These are phyloP conservation scores for Eupeodes corollae DNA, from an alignment of 1,140 invertebrate species.

Conservation along the genomic window DNA sequence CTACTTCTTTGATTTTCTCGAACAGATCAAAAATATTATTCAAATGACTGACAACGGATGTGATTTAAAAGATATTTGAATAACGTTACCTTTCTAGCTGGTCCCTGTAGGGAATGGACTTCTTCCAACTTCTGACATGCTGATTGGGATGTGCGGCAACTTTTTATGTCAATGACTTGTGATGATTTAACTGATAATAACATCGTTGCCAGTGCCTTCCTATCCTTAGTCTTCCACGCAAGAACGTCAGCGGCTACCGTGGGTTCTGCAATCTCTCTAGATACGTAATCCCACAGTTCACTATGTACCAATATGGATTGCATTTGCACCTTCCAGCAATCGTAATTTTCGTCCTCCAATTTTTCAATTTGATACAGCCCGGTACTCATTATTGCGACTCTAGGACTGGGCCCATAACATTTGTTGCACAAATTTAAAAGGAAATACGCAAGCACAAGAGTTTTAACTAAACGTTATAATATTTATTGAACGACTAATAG, in stretches of 20 bases:
- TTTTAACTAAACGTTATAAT: no score
- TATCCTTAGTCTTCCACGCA: not conserved
- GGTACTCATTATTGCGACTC: not conserved
- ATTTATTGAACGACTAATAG: no score
- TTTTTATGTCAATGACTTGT: conserved; percentile 1
- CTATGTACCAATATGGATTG: conserved; percentile 1
- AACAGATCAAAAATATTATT: no score
- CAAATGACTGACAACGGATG: no score
- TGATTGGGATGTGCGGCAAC: not conserved
- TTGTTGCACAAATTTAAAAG: no score
- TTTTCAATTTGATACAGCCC: conserved; percentile 3
- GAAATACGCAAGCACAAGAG: no score
- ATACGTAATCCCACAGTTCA: no score
- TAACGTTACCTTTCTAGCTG: conserved; percentile 1
- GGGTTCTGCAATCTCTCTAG: no score
- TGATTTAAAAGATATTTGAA: conserved; percentile 1
- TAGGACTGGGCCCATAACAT: not conserved
- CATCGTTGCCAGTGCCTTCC: conserved; percentile 4
- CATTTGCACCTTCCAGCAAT: conserved; percentile 3
- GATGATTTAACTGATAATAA: not conserved
- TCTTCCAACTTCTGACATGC: conserved; percentile 3
- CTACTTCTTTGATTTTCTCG: no score
- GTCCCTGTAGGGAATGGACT: not conserved
- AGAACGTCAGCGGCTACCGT: no score
- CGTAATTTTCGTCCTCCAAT: conserved; percentile 4